Evolutionary conservation across 2,797 vertebrate genomes (phyloP).

Genomic region (Paguma larvata): DNA sequence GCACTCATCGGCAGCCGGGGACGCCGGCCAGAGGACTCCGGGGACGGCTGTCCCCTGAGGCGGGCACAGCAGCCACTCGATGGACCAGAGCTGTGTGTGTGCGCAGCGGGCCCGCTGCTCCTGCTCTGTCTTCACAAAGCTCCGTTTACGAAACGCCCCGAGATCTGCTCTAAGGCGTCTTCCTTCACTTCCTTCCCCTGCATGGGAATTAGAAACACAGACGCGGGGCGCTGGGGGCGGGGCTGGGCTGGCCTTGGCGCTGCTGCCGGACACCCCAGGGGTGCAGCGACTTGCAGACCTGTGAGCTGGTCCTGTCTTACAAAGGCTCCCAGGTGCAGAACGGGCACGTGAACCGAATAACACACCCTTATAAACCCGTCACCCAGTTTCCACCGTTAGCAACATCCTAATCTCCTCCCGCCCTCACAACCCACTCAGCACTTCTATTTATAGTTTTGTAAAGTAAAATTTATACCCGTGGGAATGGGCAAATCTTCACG

Average conservation of each 20-base stretch:
- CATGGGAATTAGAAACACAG: too few relatives aligned
- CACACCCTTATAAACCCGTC: not conserved
- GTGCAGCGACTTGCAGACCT: not conserved
- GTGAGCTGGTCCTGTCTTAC: not conserved
- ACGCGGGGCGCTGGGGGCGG: not conserved
- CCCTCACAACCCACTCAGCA: not conserved
- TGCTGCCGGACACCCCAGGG: not conserved
- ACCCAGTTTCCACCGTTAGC: not conserved
- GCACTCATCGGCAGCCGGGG: fast-evolving
- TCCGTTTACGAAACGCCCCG: not conserved
- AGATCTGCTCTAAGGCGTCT: too few relatives aligned
- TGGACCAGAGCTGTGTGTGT: not conserved
- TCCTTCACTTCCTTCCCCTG: not conserved
- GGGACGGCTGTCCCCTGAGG: not conserved
- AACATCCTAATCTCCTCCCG: not conserved
- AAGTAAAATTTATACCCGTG: not conserved
- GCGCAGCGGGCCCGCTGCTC: not conserved
- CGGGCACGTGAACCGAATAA: not conserved
- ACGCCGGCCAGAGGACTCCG: not conserved
- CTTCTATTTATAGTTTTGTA: not conserved
- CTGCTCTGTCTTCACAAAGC: not conserved
- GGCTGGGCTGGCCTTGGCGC: not conserved
- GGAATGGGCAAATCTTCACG: not conserved
- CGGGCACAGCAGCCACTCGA: not conserved
- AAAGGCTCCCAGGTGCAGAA: not conserved